phyloP scores from a whole-genome alignment of 2,888 invertebrate genomes.

The Dysmachus trigonus region DNA sequence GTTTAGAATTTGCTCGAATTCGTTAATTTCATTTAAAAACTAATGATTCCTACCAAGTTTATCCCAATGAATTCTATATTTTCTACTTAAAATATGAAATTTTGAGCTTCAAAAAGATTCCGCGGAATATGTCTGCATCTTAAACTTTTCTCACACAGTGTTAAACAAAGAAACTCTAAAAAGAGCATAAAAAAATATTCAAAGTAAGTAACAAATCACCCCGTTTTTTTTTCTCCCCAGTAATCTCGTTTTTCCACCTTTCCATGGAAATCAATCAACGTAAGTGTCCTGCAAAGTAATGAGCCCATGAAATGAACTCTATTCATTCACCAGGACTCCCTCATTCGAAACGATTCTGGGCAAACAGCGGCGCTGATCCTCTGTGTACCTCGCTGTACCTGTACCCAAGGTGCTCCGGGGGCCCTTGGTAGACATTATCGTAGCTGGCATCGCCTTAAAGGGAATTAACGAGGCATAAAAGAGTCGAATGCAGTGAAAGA shows the following conservation, averaged over 20 bases:
- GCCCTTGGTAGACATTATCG: not conserved
- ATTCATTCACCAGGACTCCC: not conserved
- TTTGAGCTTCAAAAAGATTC: not conserved
- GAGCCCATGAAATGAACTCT: not conserved
- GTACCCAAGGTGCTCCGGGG: not conserved
- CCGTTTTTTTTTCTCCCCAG: not conserved
- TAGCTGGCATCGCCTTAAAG: not conserved
- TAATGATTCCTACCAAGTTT: too few species aligned
- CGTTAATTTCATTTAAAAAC: too few species aligned
- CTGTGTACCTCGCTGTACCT: not conserved
- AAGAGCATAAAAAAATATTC: not conserved
- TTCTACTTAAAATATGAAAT: too few species aligned
- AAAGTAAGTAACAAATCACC: not conserved
- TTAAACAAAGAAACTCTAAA: not conserved
- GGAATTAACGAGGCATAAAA: not conserved
- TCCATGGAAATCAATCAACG: not conserved
- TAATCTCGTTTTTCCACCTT: not conserved
- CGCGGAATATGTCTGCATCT: not conserved
- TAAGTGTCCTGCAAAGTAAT: not conserved
- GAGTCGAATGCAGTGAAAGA: not conserved
- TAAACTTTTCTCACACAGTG: not conserved
- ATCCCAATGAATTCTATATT: too few species aligned
- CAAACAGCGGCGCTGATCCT: not conserved
- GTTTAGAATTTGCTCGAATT: too few species aligned
- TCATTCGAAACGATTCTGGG: not conserved